Evolutionary conservation across 2,113 vertebrate species (phyloP).

Genomic region (Thalassoma bifasciatum): DNA sequence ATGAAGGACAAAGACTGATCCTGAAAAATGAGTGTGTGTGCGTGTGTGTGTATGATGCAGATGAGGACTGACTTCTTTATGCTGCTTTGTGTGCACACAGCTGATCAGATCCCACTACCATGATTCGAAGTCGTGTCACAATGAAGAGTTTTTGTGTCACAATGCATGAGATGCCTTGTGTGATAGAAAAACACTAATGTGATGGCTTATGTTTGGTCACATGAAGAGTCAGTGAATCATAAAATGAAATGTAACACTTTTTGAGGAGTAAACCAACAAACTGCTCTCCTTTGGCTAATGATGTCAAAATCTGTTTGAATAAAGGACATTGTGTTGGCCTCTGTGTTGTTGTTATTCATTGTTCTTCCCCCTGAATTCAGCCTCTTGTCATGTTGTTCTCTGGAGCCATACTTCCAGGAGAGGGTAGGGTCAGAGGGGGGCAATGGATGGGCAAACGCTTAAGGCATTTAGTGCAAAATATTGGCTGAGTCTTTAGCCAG

Average conservation of each 20-base stretch:
- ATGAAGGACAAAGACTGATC: constrained; percentile 39
- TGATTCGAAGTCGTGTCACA: constrained; percentile 28
- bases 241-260: constrained; percentile 9
- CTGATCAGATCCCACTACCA: constrained; percentile 14
- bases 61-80: constrained; percentile 30
- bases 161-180: background rate
- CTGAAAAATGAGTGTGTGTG: background rate
- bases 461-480: too few relatives aligned
- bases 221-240: constrained; percentile 24
- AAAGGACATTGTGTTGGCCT: background rate
- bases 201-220: constrained; percentile 37
- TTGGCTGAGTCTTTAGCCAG: too few relatives aligned
- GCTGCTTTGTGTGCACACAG: constrained; percentile 16
- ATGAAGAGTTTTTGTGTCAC: constrained; percentile 20
- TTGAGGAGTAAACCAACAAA: constrained; percentile 16
- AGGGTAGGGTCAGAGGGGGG: too few relatives aligned
- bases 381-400: too few relatives aligned
- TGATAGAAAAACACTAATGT: constrained; percentile 28
- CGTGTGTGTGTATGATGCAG: background rate
- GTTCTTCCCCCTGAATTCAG: too few relatives aligned
- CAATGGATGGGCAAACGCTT: too few relatives aligned
- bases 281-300: background rate
- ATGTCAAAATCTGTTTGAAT: background rate
- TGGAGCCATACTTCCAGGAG: too few relatives aligned
- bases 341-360: background rate